phyloP scores from a whole-genome alignment of 2,113 vertebrate genomes.

The Narcine bancroftii region DNA sequence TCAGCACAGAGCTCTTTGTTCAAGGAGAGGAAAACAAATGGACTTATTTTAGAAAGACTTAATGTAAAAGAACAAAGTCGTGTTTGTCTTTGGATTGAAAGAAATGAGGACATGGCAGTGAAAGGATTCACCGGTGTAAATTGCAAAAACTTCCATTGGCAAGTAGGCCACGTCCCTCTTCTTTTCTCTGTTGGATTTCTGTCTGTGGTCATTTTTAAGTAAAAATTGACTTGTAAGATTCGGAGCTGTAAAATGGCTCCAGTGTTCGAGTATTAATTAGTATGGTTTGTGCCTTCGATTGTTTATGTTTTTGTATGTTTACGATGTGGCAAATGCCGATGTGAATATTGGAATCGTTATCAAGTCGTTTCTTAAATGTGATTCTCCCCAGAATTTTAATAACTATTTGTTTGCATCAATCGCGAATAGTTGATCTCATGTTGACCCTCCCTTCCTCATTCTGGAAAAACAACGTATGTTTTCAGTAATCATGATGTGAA shows the following conservation, averaged over 20 bases:
- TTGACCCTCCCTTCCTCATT: background rate
- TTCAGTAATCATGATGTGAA: background rate
- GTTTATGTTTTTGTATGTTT: background rate
- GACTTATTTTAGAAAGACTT: background rate
- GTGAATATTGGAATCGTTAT: background rate
- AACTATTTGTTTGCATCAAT: background rate
- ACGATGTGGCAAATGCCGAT: background rate
- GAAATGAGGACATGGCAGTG: conserved; percentile 23
- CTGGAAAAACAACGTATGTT: background rate
- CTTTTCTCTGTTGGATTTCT: background rate
- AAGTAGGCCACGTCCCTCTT: conserved; percentile 28
- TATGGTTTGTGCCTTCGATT: background rate
- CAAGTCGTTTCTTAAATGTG: background rate
- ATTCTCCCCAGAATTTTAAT: background rate
- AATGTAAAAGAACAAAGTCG: background rate
- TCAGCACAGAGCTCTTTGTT: background rate
- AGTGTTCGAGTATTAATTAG: background rate
- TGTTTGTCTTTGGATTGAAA: conserved; percentile 16
- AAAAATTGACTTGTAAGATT: too few relatives aligned
- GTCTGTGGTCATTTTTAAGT: background rate
- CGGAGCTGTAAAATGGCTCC: background rate
- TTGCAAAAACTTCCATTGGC: background rate
- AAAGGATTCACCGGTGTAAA: conserved; percentile 28
- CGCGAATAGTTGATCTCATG: background rate
- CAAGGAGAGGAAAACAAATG: background rate